Evolutionary conservation across 2,797 vertebrate species (phyloP).

Genomic region (Margarornis squamiger): DNA sequence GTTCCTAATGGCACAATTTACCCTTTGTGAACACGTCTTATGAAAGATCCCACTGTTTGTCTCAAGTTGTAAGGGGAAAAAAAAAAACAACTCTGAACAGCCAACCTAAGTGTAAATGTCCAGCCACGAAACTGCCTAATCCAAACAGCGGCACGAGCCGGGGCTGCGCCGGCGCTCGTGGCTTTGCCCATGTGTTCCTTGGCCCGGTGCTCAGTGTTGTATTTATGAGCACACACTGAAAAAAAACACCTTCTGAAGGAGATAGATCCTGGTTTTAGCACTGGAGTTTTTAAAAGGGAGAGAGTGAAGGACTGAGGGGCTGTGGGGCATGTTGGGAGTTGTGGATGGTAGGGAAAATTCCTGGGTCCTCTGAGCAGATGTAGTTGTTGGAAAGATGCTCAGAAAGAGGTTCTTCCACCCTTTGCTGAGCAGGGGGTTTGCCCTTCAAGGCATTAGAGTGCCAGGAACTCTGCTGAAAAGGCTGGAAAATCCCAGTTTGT

Average conservation of each 20-base stretch:
- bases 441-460: not conserved
- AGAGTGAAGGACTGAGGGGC: not conserved
- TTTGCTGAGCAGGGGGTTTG: not conserved
- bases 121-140: constrained; percentile 43
- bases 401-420: not conserved
- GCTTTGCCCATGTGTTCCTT: constrained; percentile 29
- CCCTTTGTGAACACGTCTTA: constrained; percentile 56
- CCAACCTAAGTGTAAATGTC: constrained; percentile 10
- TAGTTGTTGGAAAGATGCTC: rapidly evolving
- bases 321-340: not conserved
- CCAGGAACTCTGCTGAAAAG: not conserved
- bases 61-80: not conserved
- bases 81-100: not conserved
- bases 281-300: not conserved
- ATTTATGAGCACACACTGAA: not conserved
- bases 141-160: constrained; percentile 62
- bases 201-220: not conserved
- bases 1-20: constrained; percentile 58
- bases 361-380: not conserved
- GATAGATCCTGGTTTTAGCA: not conserved
- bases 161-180: not conserved
- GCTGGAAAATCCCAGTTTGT: not conserved
- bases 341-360: not conserved
- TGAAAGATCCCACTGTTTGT: constrained; percentile 69
- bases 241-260: not conserved